These are phyloP conservation scores for Ooceraea biroi DNA, from an alignment of 1,140 invertebrate species.

Conservation along the genomic window DNA sequence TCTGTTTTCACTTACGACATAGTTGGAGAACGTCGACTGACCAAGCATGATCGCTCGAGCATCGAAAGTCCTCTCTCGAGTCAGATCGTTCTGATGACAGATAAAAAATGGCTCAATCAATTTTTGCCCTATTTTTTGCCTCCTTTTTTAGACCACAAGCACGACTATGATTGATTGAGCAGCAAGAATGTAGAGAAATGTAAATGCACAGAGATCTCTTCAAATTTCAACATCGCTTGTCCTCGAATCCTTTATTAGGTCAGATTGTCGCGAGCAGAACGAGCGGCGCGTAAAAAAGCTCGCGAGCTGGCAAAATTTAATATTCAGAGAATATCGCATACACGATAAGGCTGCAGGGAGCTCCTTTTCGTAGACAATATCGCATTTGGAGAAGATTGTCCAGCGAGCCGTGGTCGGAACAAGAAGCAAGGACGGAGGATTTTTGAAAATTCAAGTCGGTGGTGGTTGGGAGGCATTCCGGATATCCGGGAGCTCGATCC, in stretches of 20 bases:
- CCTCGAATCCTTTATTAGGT: not conserved
- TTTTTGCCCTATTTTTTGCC: not conserved
- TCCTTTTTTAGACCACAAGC: not conserved
- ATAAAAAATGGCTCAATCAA: not conserved
- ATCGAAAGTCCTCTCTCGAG: not conserved
- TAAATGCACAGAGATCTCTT: not conserved
- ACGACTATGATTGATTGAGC: no score
- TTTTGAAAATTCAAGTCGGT: slow-evolving; percentile 33
- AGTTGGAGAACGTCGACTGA: not conserved
- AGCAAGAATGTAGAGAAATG: not conserved
- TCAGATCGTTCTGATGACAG: not conserved
- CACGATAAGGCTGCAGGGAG: not conserved
- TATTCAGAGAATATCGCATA: slow-evolving; percentile 40
- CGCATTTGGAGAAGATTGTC: not conserved
- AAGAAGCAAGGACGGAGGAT: slow-evolving; percentile 9
- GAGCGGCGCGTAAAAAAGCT: slow-evolving; percentile 3
- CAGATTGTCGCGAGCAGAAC: not conserved
- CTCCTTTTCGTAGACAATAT: slow-evolving; percentile 16
- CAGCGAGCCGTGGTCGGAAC: slow-evolving; percentile 13
- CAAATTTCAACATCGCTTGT: not conserved
- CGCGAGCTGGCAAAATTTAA: slow-evolving; percentile 19
- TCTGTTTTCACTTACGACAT: slow-evolving; percentile 12
- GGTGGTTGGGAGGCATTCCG: not conserved
- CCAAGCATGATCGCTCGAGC: not conserved
- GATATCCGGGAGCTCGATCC: slow-evolving; percentile 20